Evolutionary conservation across 2,888 invertebrate genomes (phyloP).

Genomic region (Carpatolechia fugitivella): DNA sequence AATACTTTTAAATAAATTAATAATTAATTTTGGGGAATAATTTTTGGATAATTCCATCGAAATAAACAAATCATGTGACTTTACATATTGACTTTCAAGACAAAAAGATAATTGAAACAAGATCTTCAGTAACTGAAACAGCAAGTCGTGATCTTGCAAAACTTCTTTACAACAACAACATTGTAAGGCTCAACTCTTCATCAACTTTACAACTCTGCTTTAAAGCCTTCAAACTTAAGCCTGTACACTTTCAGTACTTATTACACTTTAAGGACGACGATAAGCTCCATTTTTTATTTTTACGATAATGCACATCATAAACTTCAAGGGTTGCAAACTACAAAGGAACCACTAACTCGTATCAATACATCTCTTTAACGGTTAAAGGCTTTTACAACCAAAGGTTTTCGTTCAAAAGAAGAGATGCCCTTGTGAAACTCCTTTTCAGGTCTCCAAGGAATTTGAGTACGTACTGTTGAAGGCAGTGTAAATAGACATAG

Average conservation of each 20-base stretch:
- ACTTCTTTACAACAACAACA: neutral
- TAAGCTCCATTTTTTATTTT: slow-evolving; percentile 35
- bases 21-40: no score
- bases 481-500: slow-evolving; percentile 37
- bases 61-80: no score
- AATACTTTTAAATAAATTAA: no score
- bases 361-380: slow-evolving; percentile 52
- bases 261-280: slow-evolving; percentile 2
- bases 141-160: neutral
- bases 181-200: neutral
- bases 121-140: no score
- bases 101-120: no score
- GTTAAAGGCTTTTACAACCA: slow-evolving; percentile 60
- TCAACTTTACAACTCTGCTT: neutral
- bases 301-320: slow-evolving; percentile 35
- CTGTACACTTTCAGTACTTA: neutral
- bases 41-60: no score
- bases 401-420: slow-evolving; percentile 64
- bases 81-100: no score
- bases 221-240: neutral
- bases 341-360: slow-evolving; percentile 52
- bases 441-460: slow-evolving; percentile 71
- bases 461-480: slow-evolving; percentile 33
- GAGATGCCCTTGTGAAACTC: slow-evolving; percentile 70
- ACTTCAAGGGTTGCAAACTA: slow-evolving; percentile 47